Conservation (phyloP, 2,113 vertebrate species). For the Rhodinocichla rosea region DNA sequence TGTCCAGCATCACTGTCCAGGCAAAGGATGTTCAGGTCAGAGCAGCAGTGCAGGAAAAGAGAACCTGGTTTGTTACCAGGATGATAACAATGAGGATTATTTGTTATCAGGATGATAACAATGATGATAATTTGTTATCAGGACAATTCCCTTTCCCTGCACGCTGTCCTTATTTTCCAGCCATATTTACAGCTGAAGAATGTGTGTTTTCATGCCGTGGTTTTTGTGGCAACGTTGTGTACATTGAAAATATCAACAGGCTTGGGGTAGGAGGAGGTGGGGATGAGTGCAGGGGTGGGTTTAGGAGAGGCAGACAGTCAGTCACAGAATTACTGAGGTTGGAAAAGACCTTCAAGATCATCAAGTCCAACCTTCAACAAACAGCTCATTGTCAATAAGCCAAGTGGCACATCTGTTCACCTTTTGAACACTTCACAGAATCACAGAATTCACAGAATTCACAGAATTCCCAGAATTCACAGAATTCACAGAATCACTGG, state of each 20-base stretch:
- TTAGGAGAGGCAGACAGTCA: neutral
- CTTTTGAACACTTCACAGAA: too few species aligned
- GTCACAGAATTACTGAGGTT: fast-evolving
- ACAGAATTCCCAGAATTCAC: too few species aligned
- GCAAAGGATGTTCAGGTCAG: neutral
- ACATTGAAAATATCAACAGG: neutral
- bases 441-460: too few species aligned
- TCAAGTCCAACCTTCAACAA: too few species aligned
- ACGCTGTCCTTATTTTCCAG: neutral
- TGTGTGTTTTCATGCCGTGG: neutral
- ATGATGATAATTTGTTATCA: neutral
- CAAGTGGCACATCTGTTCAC: neutral
- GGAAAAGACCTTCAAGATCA: neutral
- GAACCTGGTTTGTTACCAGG: neutral
- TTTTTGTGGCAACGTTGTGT: neutral
- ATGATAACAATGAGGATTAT: neutral
- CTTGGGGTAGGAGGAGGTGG: neutral
- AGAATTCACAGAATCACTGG: too few species aligned
- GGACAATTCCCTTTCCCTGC: neutral
- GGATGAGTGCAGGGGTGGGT: neutral
- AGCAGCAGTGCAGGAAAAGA: neutral
- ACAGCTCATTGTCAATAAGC: neutral
- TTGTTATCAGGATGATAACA: neutral
- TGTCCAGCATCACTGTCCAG: neutral
- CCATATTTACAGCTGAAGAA: neutral